phyloP scores from a whole-genome alignment of 2,888 invertebrate species.

The Halictus quadricinctus region DNA sequence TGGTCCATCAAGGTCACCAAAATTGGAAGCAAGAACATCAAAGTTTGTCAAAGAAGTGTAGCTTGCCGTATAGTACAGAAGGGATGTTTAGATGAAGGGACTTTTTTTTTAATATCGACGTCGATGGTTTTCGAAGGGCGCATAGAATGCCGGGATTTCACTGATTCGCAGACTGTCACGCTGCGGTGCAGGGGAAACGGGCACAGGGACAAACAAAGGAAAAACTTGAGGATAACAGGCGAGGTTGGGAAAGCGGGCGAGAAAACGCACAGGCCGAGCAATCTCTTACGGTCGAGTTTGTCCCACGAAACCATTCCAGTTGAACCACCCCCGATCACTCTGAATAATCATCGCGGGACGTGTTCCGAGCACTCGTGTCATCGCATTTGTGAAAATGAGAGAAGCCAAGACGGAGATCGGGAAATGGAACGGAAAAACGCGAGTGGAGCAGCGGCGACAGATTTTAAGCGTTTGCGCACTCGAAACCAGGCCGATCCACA shows the following conservation, averaged over 20 bases:
- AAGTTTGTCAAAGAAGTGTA: not conserved
- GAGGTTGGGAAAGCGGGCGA: slow-evolving; percentile 51
- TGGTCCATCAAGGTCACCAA: not conserved
- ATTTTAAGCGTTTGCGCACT: not conserved
- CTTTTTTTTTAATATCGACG: slow-evolving; percentile 53
- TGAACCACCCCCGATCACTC: slow-evolving; percentile 76
- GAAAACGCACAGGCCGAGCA: slow-evolving; percentile 66
- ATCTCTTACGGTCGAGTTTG: slow-evolving; percentile 79
- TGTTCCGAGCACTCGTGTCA: slow-evolving; percentile 67
- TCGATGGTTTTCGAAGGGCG: slow-evolving; percentile 31
- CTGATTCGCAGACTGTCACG: slow-evolving; percentile 59
- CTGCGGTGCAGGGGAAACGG: slow-evolving; percentile 33
- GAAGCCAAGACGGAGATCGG: slow-evolving; percentile 27
- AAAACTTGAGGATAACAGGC: slow-evolving; percentile 58
- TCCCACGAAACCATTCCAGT: slow-evolving; percentile 59
- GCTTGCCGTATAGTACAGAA: not conserved
- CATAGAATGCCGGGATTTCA: slow-evolving; percentile 48
- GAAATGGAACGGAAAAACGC: not conserved
- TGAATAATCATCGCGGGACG: slow-evolving; percentile 77
- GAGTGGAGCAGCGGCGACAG: not conserved
- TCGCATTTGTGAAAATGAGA: slow-evolving; percentile 71
- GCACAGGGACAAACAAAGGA: slow-evolving; percentile 58
- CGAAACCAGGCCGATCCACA: not conserved
- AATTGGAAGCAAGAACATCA: not conserved
- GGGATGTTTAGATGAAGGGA: not conserved